Evolutionary conservation across 2,113 vertebrate genomes (phyloP).

Genomic region (Pipa parva): DNA sequence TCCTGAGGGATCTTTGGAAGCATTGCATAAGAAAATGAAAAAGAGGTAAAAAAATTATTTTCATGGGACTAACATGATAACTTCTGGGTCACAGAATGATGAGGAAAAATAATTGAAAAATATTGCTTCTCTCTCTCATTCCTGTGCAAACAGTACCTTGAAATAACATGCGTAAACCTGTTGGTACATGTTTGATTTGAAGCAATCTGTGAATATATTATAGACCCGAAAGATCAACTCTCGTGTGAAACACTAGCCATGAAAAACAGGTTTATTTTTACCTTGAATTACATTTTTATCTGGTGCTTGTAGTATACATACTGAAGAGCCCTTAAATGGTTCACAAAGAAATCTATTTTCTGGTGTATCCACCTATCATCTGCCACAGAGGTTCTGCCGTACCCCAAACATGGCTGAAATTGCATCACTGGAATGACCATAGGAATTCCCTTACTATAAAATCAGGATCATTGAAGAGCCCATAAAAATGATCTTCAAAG

Average conservation of each 20-base stretch:
- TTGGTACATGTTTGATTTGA: background rate
- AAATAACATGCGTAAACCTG: background rate
- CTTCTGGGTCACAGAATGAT: constrained; percentile 5
- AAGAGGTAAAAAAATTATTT: constrained; percentile 1
- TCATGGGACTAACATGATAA: background rate
- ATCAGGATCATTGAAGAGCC: too few species aligned
- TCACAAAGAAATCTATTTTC: too few species aligned
- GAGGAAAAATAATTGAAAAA: constrained; percentile 16
- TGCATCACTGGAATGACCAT: too few species aligned
- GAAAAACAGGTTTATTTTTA: too few species aligned
- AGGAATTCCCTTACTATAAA: too few species aligned
- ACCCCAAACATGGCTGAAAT: too few species aligned
- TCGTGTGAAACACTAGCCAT: background rate
- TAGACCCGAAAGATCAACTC: background rate
- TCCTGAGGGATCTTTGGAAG: constrained; percentile 7
- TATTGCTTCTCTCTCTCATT: background rate
- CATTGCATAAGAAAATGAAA: background rate
- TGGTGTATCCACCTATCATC: too few species aligned
- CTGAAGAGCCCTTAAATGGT: too few species aligned
- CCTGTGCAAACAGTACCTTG: background rate
- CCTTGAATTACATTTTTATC: too few species aligned
- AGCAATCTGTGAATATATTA: background rate
- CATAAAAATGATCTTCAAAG: too few species aligned
- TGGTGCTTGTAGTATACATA: too few species aligned
- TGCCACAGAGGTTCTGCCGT: too few species aligned